Conservation (phyloP, 2,888 invertebrate genomes). For the Hemaris fuciformis region DNA sequence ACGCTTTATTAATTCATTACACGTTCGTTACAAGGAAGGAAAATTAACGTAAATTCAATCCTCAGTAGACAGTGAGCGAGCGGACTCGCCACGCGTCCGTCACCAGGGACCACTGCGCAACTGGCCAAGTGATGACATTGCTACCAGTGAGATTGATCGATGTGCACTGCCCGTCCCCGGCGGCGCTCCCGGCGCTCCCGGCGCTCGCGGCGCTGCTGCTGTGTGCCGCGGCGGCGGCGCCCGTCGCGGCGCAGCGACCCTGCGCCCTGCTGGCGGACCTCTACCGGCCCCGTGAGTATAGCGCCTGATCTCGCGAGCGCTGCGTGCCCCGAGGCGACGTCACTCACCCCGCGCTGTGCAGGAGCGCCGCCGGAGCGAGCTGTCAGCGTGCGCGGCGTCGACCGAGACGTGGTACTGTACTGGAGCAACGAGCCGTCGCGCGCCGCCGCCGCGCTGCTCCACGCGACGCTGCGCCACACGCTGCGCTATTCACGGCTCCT, state of each 20-base stretch:
- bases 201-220: slow-evolving; percentile 17
- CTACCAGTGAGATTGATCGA: too few relatives aligned
- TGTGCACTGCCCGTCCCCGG: too few relatives aligned
- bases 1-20: too few relatives aligned
- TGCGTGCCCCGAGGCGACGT: too few relatives aligned
- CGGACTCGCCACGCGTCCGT: too few relatives aligned
- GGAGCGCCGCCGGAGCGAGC: background rate
- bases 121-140: background rate
- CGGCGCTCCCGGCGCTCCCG: slow-evolving; percentile 12
- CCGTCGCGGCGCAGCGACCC: slow-evolving; percentile 5
- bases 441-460: slow-evolving; percentile 90
- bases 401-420: slow-evolving; percentile 76
- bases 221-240: slow-evolving; percentile 18
- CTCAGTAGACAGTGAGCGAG: too few relatives aligned
- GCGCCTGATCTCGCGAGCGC: too few relatives aligned
- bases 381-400: slow-evolving; percentile 83
- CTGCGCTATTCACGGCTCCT: slow-evolving; percentile 78
- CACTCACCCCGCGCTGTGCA: slow-evolving; percentile 1
- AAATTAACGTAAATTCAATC: too few relatives aligned
- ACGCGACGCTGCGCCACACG: slow-evolving; percentile 86
- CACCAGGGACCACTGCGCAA: background rate
- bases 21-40: too few relatives aligned
- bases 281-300: background rate
- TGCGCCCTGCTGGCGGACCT: background rate
- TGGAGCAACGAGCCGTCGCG: slow-evolving; percentile 87